Percentiles rank a stretch among this genome's conserved stretches.
Evolutionary conservation across 2,113 vertebrate species (phyloP).

Genomic region (Cettia cetti): DNA sequence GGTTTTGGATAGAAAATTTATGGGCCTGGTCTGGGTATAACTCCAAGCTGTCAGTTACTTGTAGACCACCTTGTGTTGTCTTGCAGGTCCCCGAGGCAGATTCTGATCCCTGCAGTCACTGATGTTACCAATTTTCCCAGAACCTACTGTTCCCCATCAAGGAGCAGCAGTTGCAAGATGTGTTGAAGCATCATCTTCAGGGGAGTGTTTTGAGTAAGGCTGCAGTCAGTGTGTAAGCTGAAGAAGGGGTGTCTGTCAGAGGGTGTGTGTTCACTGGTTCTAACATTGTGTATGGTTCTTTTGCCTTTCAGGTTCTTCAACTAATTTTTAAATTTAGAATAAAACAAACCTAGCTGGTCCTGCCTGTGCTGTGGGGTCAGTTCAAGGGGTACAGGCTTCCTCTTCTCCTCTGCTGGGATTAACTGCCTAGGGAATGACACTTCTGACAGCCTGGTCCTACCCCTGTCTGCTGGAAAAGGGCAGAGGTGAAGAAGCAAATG

Average conservation of each 20-base stretch:
- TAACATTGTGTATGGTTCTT: neutral
- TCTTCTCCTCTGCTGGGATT: neutral
- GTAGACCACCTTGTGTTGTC: neutral
- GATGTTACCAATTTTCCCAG: neutral
- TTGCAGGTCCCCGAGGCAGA: neutral
- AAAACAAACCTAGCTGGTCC: neutral
- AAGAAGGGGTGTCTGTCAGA: too few relatives aligned
- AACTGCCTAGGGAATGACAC: neutral
- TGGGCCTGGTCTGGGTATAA: too few relatives aligned
- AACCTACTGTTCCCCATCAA: neutral
- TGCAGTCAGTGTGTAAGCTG: neutral
- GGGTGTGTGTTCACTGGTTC: neutral
- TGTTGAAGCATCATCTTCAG: neutral
- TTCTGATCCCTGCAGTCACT: neutral
- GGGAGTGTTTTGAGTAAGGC: neutral
- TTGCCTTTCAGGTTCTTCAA: neutral
- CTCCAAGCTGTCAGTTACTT: neutral
- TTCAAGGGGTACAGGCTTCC: too few relatives aligned
- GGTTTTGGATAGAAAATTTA: neutral
- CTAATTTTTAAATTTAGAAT: too few relatives aligned
- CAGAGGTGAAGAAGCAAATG: neutral
- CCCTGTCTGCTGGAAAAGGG: neutral
- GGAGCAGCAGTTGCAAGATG: neutral
- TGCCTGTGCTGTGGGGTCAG: neutral
- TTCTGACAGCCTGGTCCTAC: neutral